Evolutionary conservation across 2,888 invertebrate species (phyloP), one percentile per base, ranked within the genome.

Genomic region (Acronicta alni): DNA sequence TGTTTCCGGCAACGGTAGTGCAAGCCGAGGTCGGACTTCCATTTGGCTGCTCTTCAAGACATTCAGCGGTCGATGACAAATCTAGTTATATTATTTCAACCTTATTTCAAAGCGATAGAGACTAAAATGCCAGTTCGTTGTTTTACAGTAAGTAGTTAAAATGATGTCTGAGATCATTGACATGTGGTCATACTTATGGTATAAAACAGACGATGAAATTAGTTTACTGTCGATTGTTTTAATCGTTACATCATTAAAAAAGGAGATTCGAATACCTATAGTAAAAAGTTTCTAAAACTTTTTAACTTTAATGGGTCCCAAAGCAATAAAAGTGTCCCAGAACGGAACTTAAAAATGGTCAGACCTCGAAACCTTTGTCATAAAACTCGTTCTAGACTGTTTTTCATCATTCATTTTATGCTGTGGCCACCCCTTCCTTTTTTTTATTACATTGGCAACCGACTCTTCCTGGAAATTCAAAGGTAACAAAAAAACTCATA

Each of bases 11-110:
- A 48, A 58, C 56, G 56, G 57, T 57, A 64, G 47, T 74, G 71
- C 72, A 79, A 55, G 43, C 37, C 67, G 73, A 70, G 72, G 68
- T 74, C 69, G 67, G 53, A 60, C 70, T 77, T 74, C 72, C 64
- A 76, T 84, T 84, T 84, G 84, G 85, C 84, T 62, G 67, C n/a
- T 66, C 71, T 81, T 84, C 84, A 84, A 84, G 58, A 77, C 67
- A 57, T 64, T 67, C 69, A 62, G 78, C 78, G 80, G 79, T 82
- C 74, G 81, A 81, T 81, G 82, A 79, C 79, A 82, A 75, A 72
- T 70, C 51, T 67, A 60, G 62, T 51, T 67, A 59, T 48, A 66
- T 53, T 48, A 52, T 30, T 57, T 35, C 51, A 35, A 66, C 66
- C 63, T 67, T 67, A 65, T 65, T 42, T 52, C 44, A 55, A 48